phyloP scores from a whole-genome alignment of 2,113 vertebrate genomes.

The Thamnaconus septentrionalis region DNA sequence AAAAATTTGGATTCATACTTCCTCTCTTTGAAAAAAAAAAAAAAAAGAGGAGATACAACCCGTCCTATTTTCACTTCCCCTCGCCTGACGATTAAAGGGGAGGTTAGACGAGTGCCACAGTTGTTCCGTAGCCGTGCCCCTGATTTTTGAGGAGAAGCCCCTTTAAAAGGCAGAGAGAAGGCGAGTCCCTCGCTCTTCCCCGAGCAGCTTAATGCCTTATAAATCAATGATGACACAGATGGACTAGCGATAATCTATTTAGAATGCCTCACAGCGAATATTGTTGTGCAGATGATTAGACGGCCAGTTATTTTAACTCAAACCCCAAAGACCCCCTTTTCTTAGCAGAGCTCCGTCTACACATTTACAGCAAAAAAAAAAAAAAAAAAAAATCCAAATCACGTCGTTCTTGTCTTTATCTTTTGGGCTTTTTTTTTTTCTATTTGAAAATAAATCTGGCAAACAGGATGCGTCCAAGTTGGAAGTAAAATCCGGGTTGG shows the following conservation, averaged over 20 bases:
- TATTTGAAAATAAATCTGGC: conserved; percentile 74
- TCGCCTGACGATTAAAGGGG: conserved; percentile 80
- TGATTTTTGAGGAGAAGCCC: conserved; percentile 90
- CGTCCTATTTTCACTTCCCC: conserved; percentile 92
- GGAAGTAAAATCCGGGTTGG: too few relatives aligned
- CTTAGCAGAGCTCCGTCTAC: conserved; percentile 52
- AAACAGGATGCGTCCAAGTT: conserved; percentile 11
- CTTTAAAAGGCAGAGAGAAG: conserved; percentile 83
- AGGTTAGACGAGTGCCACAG: conserved; percentile 83
- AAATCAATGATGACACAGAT: conserved; percentile 99
- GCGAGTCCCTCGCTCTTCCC: conserved; percentile 88
- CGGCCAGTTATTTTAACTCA: conserved; percentile 92
- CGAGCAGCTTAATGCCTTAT: conserved; percentile 99
- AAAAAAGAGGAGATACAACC: conserved; percentile 51
- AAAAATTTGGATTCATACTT: conserved; percentile 91
- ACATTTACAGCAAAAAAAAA: too few relatives aligned
- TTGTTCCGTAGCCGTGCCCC: conserved; percentile 79
- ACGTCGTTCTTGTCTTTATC: not conserved
- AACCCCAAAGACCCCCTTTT: conserved; percentile 64
- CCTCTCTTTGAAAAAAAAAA: conserved; percentile 54
- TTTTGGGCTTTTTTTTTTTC: conserved; percentile 39
- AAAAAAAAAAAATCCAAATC: too few relatives aligned
- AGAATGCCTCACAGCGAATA: conserved; percentile 99
- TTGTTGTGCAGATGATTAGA: conserved; percentile 99
- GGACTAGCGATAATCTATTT: conserved; percentile 99